A percentile compares a stretch with the other conserved stretches of the same genome.
Conservation (phyloP, 2,113 vertebrate genomes). For the Callorhinus ursinus region DNA sequence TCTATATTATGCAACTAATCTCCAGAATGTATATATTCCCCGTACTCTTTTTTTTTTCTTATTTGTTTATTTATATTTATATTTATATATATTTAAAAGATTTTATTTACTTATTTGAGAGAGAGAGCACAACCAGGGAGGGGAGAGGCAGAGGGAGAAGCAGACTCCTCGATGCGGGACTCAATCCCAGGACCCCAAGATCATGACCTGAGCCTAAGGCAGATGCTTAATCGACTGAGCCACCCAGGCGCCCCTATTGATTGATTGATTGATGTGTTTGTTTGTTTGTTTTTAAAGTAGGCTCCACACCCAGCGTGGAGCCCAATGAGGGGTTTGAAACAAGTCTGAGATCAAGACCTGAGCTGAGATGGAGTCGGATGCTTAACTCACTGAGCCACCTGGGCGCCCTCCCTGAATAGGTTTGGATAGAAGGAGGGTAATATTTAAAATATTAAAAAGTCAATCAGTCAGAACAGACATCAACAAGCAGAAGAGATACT, state of each 20-base stretch:
- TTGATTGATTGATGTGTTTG: too few species aligned
- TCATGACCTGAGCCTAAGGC: neutral
- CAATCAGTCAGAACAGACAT: neutral
- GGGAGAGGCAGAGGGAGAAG: neutral
- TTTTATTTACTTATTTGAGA: neutral
- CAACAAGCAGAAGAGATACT: neutral
- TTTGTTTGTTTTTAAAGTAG: neutral
- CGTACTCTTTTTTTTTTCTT: neutral
- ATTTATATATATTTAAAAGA: neutral
- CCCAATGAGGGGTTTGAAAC: neutral
- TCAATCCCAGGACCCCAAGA: neutral
- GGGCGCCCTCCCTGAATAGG: neutral
- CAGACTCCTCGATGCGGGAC: neutral
- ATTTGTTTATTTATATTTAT: neutral
- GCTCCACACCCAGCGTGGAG: neutral
- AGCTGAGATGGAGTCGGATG: neutral
- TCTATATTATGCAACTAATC: neutral
- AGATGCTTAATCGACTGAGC: neutral
- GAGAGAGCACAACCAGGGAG: neutral
- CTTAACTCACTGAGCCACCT: neutral
- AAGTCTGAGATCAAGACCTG: neutral
- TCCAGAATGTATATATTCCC: constrained; percentile 31
- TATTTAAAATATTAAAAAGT: constrained; percentile 11
- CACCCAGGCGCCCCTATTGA: neutral
- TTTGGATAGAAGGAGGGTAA: neutral